Conservation (phyloP, 2,888 invertebrate genomes). For the Cheilosia variabilis region DNA sequence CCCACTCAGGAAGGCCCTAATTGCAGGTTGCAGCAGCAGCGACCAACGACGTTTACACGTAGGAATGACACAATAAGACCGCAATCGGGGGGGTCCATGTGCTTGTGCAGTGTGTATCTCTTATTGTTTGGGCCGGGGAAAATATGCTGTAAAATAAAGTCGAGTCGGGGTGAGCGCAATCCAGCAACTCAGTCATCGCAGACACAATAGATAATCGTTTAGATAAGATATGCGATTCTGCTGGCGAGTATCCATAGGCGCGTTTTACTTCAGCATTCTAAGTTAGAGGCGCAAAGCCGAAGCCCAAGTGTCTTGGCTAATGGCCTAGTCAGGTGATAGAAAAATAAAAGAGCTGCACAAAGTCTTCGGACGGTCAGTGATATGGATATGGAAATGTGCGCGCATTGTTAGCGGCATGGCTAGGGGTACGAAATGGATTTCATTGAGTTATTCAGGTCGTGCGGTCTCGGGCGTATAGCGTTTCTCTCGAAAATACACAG, state of each 20-base stretch:
- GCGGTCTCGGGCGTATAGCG: conserved; percentile 43
- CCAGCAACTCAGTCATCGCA: conserved; percentile 68
- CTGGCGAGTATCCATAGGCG: conserved; percentile 40
- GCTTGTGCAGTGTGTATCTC: conserved; percentile 1
- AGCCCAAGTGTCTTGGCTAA: conserved; percentile 45
- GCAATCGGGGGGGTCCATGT: conserved; percentile 49
- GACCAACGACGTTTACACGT: conserved; percentile 30
- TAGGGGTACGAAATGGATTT: conserved; percentile 62
- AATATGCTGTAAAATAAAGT: conserved; percentile 49
- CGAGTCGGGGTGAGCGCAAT: conserved; percentile 35
- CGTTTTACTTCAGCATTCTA: conserved; percentile 49
- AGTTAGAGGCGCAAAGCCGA: conserved; percentile 36
- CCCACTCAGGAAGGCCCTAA: conserved; percentile 63
- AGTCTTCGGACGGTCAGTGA: conserved; percentile 44
- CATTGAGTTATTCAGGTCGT: conserved; percentile 69
- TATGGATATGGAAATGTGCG: conserved; percentile 66
- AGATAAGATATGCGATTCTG: conserved; percentile 71
- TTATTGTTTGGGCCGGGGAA: conserved; percentile 47
- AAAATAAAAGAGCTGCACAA: conserved; percentile 46
- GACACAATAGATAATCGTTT: conserved; percentile 74
- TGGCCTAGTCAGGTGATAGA: conserved; percentile 66
- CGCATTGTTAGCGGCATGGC: conserved; percentile 14
- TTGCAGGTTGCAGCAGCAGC: conserved; percentile 48
- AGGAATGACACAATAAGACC: conserved; percentile 69
- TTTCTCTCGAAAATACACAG: conserved; percentile 44